phyloP scores from a whole-genome alignment of 2,113 vertebrate genomes.

The Psilopogon haemacephalus region DNA sequence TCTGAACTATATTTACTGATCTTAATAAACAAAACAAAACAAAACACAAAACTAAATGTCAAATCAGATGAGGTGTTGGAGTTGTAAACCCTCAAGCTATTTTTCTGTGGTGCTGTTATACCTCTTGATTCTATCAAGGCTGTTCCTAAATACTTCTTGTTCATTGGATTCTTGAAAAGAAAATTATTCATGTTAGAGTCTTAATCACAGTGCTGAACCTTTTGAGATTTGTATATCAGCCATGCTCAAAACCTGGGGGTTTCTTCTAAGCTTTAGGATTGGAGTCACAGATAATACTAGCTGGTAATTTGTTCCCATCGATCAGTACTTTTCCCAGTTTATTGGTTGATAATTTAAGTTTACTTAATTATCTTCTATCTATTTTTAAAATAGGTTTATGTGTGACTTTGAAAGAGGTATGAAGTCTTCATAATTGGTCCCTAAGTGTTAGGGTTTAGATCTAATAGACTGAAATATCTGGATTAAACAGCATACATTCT shows the following conservation, averaged over 20 bases:
- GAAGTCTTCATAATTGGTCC: not conserved
- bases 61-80: not conserved
- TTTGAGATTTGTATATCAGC: not conserved
- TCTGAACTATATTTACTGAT: not conserved
- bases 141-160: not conserved
- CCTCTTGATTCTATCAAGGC: not conserved
- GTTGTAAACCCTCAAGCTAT: not conserved
- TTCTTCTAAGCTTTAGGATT: not conserved
- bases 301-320: not conserved
- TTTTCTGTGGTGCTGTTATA: not conserved
- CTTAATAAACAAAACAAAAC: no score
- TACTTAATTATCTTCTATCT: not conserved
- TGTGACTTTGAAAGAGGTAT: not conserved
- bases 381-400: not conserved
- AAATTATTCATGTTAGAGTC: not conserved
- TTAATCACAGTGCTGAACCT: not conserved
- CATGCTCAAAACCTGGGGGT: not conserved
- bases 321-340: not conserved
- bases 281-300: not conserved
- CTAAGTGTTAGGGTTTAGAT: not conserved
- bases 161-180: not conserved
- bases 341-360: not conserved
- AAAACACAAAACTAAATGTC: no score
- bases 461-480: not conserved
- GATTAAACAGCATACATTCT: not conserved